Percentiles rank a stretch among this genome's conserved stretches.
Evolutionary conservation across 2,888 invertebrate species (phyloP).

Genomic region (Brenthis daphne): DNA sequence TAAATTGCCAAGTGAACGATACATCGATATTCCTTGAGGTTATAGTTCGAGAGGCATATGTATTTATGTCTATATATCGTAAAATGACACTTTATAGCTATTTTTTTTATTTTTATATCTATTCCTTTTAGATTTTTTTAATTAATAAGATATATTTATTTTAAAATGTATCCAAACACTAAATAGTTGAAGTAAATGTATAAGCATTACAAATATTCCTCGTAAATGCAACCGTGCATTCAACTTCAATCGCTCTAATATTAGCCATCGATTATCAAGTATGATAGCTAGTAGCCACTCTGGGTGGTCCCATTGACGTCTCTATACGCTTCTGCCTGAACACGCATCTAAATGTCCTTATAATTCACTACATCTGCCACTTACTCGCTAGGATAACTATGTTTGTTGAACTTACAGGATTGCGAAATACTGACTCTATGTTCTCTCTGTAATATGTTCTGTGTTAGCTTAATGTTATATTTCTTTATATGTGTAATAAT

Average conservation of each 20-base stretch:
- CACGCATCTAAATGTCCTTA: constrained; percentile 74
- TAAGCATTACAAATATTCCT: too few species aligned
- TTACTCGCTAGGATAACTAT: constrained; percentile 40
- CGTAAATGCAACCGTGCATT: background rate
- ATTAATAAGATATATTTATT: too few species aligned
- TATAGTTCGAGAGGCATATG: background rate
- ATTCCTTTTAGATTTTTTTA: too few species aligned
- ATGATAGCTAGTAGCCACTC: constrained; percentile 50
- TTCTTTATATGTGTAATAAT: too few species aligned
- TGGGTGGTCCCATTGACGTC: constrained; percentile 75
- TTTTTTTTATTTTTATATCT: too few species aligned
- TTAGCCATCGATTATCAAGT: constrained; percentile 48
- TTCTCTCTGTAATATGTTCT: too few species aligned
- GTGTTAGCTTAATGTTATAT: too few species aligned
- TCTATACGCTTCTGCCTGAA: constrained; percentile 65
- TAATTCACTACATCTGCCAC: constrained; percentile 76
- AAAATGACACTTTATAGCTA: too few species aligned
- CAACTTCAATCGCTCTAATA: constrained; percentile 32
- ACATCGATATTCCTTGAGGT: constrained; percentile 22
- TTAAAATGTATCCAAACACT: too few species aligned
- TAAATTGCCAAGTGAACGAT: constrained; percentile 26
- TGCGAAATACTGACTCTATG: background rate
- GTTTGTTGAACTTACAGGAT: constrained; percentile 1
- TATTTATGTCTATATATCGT: too few species aligned
- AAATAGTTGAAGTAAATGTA: too few species aligned